A percentile compares a stretch with the other conserved stretches of the same genome.
These are phyloP conservation scores for Agrotis exclamationis DNA, from an alignment of 2,888 invertebrate species.

Conservation along the genomic window DNA sequence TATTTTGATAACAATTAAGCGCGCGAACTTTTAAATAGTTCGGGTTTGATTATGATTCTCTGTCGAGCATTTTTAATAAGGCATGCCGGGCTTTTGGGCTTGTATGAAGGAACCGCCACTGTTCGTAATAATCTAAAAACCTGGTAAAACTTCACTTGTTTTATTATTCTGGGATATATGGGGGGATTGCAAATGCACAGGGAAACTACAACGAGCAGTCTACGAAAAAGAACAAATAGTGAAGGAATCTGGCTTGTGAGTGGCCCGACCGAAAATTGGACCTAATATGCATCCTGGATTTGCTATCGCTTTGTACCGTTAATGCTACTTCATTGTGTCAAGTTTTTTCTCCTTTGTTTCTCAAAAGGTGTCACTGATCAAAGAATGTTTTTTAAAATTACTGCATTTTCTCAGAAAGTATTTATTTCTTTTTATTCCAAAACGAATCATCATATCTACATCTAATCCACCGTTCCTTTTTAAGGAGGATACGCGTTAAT, in stretches of 20 bases:
- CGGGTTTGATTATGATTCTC: too few relatives aligned
- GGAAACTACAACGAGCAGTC: neutral
- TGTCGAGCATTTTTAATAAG: too few relatives aligned
- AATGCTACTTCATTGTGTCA: neutral
- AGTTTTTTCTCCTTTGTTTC: neutral
- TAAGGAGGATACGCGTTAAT: conserved; percentile 4
- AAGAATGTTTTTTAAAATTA: conserved; percentile 8
- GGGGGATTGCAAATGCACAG: neutral
- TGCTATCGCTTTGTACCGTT: neutral
- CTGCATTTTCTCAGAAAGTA: neutral
- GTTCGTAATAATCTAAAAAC: too few relatives aligned
- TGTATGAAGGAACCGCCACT: too few relatives aligned
- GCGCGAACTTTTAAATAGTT: too few relatives aligned
- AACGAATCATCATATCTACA: neutral
- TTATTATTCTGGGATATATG: neutral
- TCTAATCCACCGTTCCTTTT: neutral
- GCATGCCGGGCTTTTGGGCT: too few relatives aligned
- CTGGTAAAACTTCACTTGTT: neutral
- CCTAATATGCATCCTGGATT: neutral
- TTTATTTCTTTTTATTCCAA: neutral
- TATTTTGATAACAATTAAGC: too few relatives aligned
- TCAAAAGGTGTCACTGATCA: neutral
- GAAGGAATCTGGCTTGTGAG: conserved; percentile 3
- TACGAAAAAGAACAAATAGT: neutral
- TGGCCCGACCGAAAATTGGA: conserved; percentile 1